Evolutionary conservation across 2,888 invertebrate genomes (phyloP), one percentile per base, ranked within the genome.

Genomic region (Limenitis camilla): DNA sequence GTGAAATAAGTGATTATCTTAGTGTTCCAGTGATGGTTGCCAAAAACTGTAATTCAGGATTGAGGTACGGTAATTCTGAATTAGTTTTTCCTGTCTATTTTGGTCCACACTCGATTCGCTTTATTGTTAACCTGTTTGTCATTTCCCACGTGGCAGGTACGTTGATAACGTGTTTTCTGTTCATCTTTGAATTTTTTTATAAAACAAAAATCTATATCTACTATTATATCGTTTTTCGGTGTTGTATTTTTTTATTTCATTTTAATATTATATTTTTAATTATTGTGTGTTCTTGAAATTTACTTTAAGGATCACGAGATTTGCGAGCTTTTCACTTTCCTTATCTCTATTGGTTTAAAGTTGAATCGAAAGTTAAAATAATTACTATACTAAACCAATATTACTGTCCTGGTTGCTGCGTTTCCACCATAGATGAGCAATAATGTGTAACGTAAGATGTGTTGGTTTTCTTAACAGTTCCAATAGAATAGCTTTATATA

Each of bases 41-140:
- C 76, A 77, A 76, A 69, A 69, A 68, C 60, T 60, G 64, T 64
- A 65, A 69, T 62, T 65, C 66, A 65, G 65, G 68, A 69, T 68
- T 71, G 69, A 69, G 70, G 63, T 55, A 61, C 61, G 71, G 71
- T 72, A 73, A 71, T 68, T 65, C 52, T 61, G 60, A 62, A 66
- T 68, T 63, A 61, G 59, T 66, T 63, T 63, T 67, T 68, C 60
- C 61, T 40, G 38, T 59, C 45, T 65, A 66, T 65, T 66, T 56
- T 54, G 51, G 62, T 63, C 49, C 48, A 42, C 52, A 57, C 52
- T 58, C 58, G 56, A 53, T 60, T 44, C 55, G 43, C 47, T 57
- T 57, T 57, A 59, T 54, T 61, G 61, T 64, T 61, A 59, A 60
- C 61, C 58, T 61, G 58, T 59, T 56, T 55, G 53, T 60, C 56